Conservation (phyloP, 2,888 invertebrate species). For the Ochlodes sylvanus region DNA sequence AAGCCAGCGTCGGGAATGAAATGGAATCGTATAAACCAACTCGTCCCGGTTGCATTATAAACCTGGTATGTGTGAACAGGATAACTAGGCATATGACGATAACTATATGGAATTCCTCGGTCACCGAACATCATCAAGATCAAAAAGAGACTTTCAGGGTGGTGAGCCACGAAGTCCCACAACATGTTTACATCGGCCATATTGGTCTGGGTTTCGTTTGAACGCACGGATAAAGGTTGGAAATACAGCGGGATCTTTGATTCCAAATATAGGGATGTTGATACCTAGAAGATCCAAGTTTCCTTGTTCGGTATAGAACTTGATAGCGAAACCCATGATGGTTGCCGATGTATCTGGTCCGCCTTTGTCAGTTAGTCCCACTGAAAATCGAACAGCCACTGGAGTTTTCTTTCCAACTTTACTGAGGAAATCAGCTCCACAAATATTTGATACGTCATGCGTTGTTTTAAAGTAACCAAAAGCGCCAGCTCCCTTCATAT, state of each 20-base stretch:
- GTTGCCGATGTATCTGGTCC: slow-evolving; percentile 94
- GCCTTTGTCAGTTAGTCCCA: slow-evolving; percentile 92
- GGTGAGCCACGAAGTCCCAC: slow-evolving; percentile 81
- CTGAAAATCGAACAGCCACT: slow-evolving; percentile 90
- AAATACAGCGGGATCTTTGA: slow-evolving; percentile 82
- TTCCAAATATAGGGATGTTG: slow-evolving; percentile 91
- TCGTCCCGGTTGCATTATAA: slow-evolving; percentile 9
- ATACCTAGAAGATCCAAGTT: slow-evolving; percentile 96
- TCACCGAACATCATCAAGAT: slow-evolving; percentile 92
- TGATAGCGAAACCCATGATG: slow-evolving; percentile 94
- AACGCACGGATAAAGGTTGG: slow-evolving; percentile 81
- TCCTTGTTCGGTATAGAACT: slow-evolving; percentile 95
- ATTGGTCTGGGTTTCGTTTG: slow-evolving; percentile 84
- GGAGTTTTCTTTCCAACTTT: slow-evolving; percentile 90
- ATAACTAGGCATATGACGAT: slow-evolving; percentile 95
- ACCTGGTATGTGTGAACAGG: slow-evolving; percentile 80
- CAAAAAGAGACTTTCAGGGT: slow-evolving; percentile 85
- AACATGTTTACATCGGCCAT: slow-evolving; percentile 57
- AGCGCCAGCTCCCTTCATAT: slow-evolving; percentile 95
- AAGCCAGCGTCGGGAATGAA: slow-evolving; percentile 14
- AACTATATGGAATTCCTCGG: slow-evolving; percentile 94
- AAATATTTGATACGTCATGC: slow-evolving; percentile 90
- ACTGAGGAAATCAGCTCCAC: slow-evolving; percentile 90
- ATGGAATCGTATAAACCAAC: slow-evolving; percentile 17
- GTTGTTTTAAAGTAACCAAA: slow-evolving; percentile 94